Base-by-base conservation (phyloP, 2,888 invertebrate genomes). In the Oeneis ivallda region DNA sequence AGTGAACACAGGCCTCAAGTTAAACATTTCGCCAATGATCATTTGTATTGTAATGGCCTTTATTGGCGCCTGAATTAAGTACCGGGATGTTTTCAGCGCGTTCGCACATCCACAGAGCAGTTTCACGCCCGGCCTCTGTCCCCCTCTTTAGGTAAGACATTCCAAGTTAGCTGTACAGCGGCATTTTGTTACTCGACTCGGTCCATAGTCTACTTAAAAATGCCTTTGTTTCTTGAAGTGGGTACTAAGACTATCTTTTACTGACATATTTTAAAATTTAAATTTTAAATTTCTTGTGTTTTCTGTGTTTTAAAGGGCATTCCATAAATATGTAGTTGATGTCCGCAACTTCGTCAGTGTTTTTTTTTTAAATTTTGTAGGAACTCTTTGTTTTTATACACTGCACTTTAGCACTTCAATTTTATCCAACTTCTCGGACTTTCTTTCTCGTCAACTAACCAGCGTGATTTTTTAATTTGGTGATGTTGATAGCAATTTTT, bases 11-110 rank as follows among this genome's bases (percentile, higher is more conserved):
- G 74, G 78, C 79, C 78, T 75, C 79, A 79, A 79, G 76, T 82
- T 80, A 82, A 86, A 86, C 80, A 84, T 80, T 81, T 79, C 74
- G 71, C 77, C 74, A 75, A 81, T 80, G 76, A 82, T 78, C 76
- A 77, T 81, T 79, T 78, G 79, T 77, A 78, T 78, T 77, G 71
- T 79, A 75, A 76, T 74, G 73, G 75, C 70, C 70, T 68, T 67
- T 71, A 71, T 72, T 67, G 72, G 66, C 66, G 59, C 72, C 45
- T 60, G 65, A 66, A 69, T 63, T 66, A 26, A 26, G 26, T 26
- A 62, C 64, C 67, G 52, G 60, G 53, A 65, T 66, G 65, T 68
- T 70, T 70, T 59, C 62, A 63, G 62, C 56, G 63, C 49, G 63
- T 66, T 70, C 57, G 50, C 65, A 60, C 66, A 56, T 53, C 50